phyloP scores from a whole-genome alignment of 2,797 vertebrate genomes.

The Cyclura pinguis region DNA sequence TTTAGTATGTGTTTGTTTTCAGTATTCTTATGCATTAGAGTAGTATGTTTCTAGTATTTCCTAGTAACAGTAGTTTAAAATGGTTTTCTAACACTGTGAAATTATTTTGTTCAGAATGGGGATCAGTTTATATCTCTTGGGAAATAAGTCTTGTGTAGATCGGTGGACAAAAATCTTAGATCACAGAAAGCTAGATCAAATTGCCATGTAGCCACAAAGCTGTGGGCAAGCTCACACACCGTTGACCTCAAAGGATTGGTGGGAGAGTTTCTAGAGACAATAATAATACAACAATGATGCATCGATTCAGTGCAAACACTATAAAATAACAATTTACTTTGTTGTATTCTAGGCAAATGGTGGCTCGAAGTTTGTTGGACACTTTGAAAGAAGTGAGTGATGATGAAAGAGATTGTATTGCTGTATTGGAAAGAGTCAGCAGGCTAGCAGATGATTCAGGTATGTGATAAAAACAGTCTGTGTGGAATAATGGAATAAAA shows the following conservation, averaged over 20 bases:
- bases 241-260: neutral
- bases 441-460: constrained; percentile 90
- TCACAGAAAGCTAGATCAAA: neutral
- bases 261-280: neutral
- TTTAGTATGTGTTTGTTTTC: neutral
- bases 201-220: neutral
- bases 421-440: constrained; percentile 89
- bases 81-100: neutral
- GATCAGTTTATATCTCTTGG: neutral
- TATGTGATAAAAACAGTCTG: constrained; percentile 69
- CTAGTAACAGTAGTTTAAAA: neutral
- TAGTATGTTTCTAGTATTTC: neutral
- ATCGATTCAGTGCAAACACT: neutral
- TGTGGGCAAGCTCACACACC: neutral
- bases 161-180: constrained; percentile 13
- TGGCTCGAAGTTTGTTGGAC: constrained; percentile 91
- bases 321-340: constrained; percentile 34
- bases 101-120: neutral
- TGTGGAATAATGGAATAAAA: constrained; percentile 35
- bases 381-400: constrained; percentile 91
- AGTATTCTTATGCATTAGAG: neutral
- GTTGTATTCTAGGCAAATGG: constrained; percentile 88
- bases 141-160: constrained; percentile 14
- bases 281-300: neutral
- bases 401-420: constrained; percentile 89